Evolutionary conservation across 2,888 invertebrate species (phyloP), one percentile per base, ranked within the genome.

Genomic region (Pachydiplax longipennis): DNA sequence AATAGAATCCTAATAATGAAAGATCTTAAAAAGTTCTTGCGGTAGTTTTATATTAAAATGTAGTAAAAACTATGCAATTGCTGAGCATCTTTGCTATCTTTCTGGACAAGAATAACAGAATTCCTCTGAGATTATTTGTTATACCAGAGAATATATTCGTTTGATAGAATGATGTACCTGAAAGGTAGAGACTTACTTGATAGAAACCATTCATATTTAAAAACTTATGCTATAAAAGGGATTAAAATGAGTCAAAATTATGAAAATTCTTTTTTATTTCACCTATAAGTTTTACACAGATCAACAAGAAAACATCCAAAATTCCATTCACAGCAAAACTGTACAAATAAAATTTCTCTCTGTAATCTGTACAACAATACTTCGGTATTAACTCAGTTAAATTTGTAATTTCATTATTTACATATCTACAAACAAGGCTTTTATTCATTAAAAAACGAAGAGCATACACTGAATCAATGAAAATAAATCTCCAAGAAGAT

Each of bases 231-330:
- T n/a, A 81, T 13, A 13, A 83, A 4, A n/a, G n/a, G 22, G 22
- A 65, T 61, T 61, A 53, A 83, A 58, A 25, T 6, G 37, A 87
- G 8, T 37, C 13, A 13, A 61, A 61, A 37, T 61, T 87, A 87
- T 61, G 87, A 87, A 87, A 87, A 87, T 87, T 87, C 87, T 37
- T 61, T n/a, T 83, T 87, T 87, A 87, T 87, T 87, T 87, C 40
- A 61, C 65, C 37, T 87, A 87, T 61, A 87, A 65, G 87, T 87
- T 87, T 83, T 87, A 87, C 87, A 87, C 37, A 61, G 87, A 87
- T 87, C 87, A 87, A 87, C 87, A 87, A 87, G 87, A 87, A 87
- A 87, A 87, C 87, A 87, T 87, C 87, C 73, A 87, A 87, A 87
- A 87, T 65, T 87, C 65, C 87, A 87, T 65, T 61, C 87, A 87